Conservation (phyloP, 2,888 invertebrate genomes). For the Gisinianus flammeolus region DNA sequence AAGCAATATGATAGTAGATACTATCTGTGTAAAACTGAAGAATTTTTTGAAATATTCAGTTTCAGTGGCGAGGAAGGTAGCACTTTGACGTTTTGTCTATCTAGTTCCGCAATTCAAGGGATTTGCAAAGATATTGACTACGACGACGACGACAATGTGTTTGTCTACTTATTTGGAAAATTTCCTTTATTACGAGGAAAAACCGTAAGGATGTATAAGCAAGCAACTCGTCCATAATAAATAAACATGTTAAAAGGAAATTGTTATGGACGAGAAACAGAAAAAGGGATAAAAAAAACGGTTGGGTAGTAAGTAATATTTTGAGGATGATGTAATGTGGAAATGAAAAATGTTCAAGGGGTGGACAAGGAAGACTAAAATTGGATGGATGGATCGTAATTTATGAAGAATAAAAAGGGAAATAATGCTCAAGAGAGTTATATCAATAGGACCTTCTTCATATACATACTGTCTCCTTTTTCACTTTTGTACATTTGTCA, state of each 20-base stretch:
- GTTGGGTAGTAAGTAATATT: neutral
- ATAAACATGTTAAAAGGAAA: too few relatives aligned
- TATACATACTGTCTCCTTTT: neutral
- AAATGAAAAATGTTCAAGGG: neutral
- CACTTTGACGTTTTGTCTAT: neutral
- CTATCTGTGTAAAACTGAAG: too few relatives aligned
- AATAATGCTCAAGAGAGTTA: neutral
- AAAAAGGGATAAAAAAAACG: neutral
- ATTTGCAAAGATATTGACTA: neutral
- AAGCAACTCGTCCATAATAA: too few relatives aligned
- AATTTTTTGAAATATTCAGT: neutral
- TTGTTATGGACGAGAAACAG: neutral
- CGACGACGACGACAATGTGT: neutral
- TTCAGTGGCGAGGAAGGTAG: neutral
- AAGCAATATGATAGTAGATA: too few relatives aligned
- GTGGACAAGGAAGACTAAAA: constrained; percentile 14
- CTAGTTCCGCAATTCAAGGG: neutral
- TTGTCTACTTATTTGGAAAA: neutral
- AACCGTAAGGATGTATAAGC: too few relatives aligned
- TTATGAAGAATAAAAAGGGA: neutral
- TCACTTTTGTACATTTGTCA: neutral
- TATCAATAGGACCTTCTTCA: neutral
- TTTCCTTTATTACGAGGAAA: neutral
- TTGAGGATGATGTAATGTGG: neutral
- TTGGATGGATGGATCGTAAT: neutral